Percentiles rank a stretch among this genome's conserved stretches.
phyloP scores from a whole-genome alignment of 2,797 vertebrate species.

The Leptodactylus fallax region DNA sequence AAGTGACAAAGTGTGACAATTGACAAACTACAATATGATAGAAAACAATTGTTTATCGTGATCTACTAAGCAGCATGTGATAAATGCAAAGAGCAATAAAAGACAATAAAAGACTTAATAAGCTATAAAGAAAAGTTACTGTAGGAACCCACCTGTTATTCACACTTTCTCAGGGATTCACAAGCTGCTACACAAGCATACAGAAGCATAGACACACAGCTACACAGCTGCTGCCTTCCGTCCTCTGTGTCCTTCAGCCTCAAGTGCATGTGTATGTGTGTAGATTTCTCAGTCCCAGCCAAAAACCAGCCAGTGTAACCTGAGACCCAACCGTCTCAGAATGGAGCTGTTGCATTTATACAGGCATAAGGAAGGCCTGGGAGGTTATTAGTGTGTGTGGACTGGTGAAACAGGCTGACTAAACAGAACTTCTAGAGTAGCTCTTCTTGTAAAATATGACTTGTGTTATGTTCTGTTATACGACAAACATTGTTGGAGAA shows the following conservation, averaged over 20 bases:
- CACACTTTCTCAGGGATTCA: constrained; percentile 21
- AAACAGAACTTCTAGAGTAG: background rate
- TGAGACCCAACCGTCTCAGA: constrained; percentile 46
- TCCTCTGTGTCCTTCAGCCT: constrained; percentile 57
- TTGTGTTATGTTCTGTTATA: background rate
- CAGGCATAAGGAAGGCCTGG: background rate
- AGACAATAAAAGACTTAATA: background rate
- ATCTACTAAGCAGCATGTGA: background rate
- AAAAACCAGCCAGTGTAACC: constrained; percentile 54
- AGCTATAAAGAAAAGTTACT: background rate
- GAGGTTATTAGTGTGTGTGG: too few relatives aligned
- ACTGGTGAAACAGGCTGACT: background rate
- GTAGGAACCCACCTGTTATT: constrained; percentile 32
- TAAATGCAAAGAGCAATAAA: background rate
- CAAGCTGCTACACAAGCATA: constrained; percentile 26
- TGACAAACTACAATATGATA: background rate
- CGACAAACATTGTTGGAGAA: background rate
- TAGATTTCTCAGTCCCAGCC: constrained; percentile 34
- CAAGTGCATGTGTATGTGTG: constrained; percentile 23
- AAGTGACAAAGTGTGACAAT: too few relatives aligned
- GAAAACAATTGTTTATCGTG: background rate
- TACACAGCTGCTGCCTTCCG: constrained; percentile 59
- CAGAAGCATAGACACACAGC: background rate
- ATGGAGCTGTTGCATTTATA: constrained; percentile 15
- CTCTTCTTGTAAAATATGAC: background rate